A percentile compares a stretch with the other conserved stretches of the same genome.
Conservation (phyloP, 2,888 invertebrate genomes). For the Galeopsomyia nigrocyanea region DNA sequence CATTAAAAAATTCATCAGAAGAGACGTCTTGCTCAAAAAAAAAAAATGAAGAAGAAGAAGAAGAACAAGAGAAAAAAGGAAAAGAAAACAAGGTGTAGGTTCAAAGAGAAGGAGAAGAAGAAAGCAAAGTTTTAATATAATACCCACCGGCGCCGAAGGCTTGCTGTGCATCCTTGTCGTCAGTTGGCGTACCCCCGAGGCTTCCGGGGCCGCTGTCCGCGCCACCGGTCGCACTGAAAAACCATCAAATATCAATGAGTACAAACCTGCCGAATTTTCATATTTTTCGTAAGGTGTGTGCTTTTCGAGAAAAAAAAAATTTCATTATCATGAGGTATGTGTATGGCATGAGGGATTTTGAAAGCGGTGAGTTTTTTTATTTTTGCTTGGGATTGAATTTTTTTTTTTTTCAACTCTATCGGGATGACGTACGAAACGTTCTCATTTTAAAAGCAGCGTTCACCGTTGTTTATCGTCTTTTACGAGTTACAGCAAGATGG, state of each 20-base stretch:
- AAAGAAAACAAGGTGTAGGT: not conserved
- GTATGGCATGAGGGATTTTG: too few relatives aligned
- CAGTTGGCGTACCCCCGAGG: constrained; percentile 82
- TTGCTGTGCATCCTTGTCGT: constrained; percentile 81
- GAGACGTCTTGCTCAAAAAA: not conserved
- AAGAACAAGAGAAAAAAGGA: not conserved
- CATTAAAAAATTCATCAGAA: not conserved
- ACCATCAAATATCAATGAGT: constrained; percentile 35
- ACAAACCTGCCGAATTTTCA: not conserved
- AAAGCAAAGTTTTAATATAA: constrained; percentile 32
- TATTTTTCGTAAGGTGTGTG: too few relatives aligned
- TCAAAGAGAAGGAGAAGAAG: not conserved
- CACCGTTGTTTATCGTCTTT: too few relatives aligned
- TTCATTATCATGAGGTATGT: too few relatives aligned
- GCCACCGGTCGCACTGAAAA: constrained; percentile 87
- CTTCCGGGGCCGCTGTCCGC: constrained; percentile 90
- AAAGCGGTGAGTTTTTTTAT: too few relatives aligned
- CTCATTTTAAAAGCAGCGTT: too few relatives aligned
- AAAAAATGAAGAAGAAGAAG: too few relatives aligned
- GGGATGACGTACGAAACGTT: too few relatives aligned
- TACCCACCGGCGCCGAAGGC: constrained; percentile 79
- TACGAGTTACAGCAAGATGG: too few relatives aligned
- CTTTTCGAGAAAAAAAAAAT: too few relatives aligned
- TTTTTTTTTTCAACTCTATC: too few relatives aligned
- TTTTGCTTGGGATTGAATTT: too few relatives aligned